Base-by-base conservation (phyloP, 2,888 invertebrate species). In the Drosophila demipolita region DNA sequence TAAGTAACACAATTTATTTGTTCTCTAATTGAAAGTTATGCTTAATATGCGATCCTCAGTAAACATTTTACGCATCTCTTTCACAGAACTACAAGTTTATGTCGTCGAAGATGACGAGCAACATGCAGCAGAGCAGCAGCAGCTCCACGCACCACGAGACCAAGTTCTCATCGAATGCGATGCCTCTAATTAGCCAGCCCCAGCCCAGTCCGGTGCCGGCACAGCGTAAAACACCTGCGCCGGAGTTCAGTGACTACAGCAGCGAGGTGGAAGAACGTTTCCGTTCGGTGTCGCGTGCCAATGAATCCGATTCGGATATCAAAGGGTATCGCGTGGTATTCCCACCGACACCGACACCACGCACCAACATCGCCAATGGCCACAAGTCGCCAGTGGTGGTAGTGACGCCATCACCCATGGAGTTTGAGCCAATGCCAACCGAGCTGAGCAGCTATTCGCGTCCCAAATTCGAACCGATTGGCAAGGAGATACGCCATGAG, bases 181-280 rank as follows among this genome's bases (percentile, higher is more conserved):
- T 64, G 48, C 83, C 80, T 1, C 15, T 82, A 78, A 91, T 93
- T 3, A 94, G 94, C 20, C 42, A 42, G 15, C 45, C 57, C 3
- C 57, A 57, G 57, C 94, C 94, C 32, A 95, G 94, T 92, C 95
- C 96, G 64, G 77, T 91, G 57, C 78, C 91, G 9, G 95, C 95
- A 32, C 95, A 94, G 92, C 81, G 87, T 17, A 92, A 91, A 63
- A 91, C 91, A 3, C 92, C 92, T 0, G 91, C 92, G 3, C 64
- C 90, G 0, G 92, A 93, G 38, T 96, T 96, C 91, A 96, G 95
- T 87, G 96, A 96, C 90, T 96, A 96, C 88, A 96, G 96, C 92
- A 96, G 96, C 87, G 96, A 96, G 88, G 95, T 95, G 75, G 96
- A 96, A 71, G 94, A 95, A 65, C 94, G 94, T 78, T 95, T 95